Conservation (phyloP, 1,140 invertebrate genomes). For the Physella acuta region DNA sequence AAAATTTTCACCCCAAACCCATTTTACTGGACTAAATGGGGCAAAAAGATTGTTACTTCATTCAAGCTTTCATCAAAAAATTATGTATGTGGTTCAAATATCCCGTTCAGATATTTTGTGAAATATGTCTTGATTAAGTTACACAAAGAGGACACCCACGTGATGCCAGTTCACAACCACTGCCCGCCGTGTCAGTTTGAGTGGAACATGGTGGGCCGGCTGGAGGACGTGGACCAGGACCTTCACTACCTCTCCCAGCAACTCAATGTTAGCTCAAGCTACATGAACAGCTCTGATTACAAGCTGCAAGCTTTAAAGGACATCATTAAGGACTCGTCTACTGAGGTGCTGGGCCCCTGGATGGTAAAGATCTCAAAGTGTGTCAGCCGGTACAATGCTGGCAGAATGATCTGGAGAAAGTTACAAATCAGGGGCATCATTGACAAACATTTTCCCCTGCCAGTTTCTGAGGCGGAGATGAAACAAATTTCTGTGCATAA, state of each 20-base stretch:
- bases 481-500: not conserved
- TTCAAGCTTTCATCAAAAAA: not conserved
- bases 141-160: constrained; percentile 36
- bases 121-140: not conserved
- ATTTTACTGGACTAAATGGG: constrained; percentile 22
- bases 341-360: constrained; percentile 3
- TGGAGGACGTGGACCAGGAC: constrained; percentile 48
- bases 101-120: constrained; percentile 17
- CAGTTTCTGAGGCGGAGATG: constrained; percentile 9
- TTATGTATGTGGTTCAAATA: not conserved
- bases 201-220: constrained; percentile 47
- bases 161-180: constrained; percentile 45
- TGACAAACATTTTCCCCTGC: not conserved
- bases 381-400: constrained; percentile 8
- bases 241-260: constrained; percentile 40
- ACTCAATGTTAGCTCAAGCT: constrained; percentile 21
- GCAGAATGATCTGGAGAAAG: constrained; percentile 16
- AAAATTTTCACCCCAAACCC: constrained; percentile 24
- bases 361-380: constrained; percentile 9
- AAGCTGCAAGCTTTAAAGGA: not conserved
- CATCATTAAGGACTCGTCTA: constrained; percentile 2
- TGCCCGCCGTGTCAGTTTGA: constrained; percentile 48
- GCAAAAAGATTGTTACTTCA: not conserved
- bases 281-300: not conserved
- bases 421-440: constrained; percentile 19